These are phyloP conservation scores for Isaurus tuberculatus DNA, from an alignment of 92 coral and sea anemone species.

Conservation along the genomic window DNA sequence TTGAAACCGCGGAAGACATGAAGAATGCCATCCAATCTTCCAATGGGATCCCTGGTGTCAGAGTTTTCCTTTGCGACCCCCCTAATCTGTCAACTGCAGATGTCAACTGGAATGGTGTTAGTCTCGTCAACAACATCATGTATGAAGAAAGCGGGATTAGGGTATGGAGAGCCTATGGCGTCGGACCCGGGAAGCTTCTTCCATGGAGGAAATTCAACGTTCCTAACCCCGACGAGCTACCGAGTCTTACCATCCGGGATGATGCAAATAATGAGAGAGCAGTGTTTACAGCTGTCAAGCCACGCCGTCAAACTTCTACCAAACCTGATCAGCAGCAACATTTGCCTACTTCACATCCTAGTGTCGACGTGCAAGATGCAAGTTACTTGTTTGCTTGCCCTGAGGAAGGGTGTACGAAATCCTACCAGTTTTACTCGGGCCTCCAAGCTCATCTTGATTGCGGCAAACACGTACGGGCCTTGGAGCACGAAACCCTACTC, in stretches of 20 bases:
- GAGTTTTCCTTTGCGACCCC: slow-evolving; percentile 32
- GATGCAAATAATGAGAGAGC: slow-evolving; percentile 15
- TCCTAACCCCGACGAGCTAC: slow-evolving; percentile 24
- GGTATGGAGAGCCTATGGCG: slow-evolving; percentile 29
- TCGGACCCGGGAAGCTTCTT: slow-evolving; percentile 29
- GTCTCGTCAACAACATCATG: slow-evolving; percentile 22
- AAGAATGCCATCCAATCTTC: slow-evolving; percentile 23
- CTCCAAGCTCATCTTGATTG: slow-evolving; percentile 70
- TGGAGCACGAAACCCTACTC: slow-evolving; percentile 71
- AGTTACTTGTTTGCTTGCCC: slow-evolving; percentile 60
- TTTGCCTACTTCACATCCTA: slow-evolving; percentile 2
- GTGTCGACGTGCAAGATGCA: slow-evolving; percentile 5
- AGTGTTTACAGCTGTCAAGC: slow-evolving; percentile 23
- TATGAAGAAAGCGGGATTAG: slow-evolving; percentile 36
- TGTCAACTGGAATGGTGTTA: slow-evolving; percentile 30
- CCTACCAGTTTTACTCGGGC: slow-evolving; percentile 66
- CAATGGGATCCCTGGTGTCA: slow-evolving; percentile 23
- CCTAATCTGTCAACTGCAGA: slow-evolving; percentile 10
- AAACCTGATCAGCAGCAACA: slow-evolving; percentile 8
- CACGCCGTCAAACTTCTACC: slow-evolving; percentile 35
- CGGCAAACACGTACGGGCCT: slow-evolving; percentile 67
- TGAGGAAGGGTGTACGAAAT: slow-evolving; percentile 73
- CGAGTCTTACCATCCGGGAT: slow-evolving; percentile 31
- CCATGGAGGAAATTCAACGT: slow-evolving; percentile 36
- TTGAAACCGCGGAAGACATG: slow-evolving; percentile 26